Evolutionary conservation across 2,113 vertebrate species (phyloP), one percentile per base, ranked within the genome.

Genomic region (Chinchilla lanigera): DNA sequence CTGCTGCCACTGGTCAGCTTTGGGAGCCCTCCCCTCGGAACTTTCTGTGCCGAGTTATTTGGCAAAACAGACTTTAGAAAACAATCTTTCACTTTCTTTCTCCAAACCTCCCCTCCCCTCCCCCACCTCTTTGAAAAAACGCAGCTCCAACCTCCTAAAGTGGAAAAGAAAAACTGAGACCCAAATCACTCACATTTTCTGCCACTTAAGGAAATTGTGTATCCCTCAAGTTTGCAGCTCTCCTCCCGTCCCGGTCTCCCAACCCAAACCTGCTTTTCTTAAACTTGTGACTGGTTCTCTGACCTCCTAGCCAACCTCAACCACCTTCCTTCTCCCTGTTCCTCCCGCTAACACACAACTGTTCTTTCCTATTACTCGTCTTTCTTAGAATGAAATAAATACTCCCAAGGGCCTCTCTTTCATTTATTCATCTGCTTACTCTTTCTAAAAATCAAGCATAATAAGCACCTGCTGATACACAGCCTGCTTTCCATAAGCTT

Each of bases 11-110:
- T 35, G 71, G 44, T 26, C n/a, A 35, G 22, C 17, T 50, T 35
- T 67, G 86, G 63, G 60, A 80, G 35, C 44, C 33, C 35, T 22
- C 47, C 47, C 22, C 30, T 67, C 20, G 35, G 50, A 92, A 92
- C 69, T 52, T 50, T 65, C 89, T 78, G 75, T 95, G 50, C 58
- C 30, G 19, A 87, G 44, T 83, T 73, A 52, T 47, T 89, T 95
- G 93, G 86, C 88, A 95, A 89, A 92, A 47, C 63, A 1, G 81
- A 41, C n/a, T 90, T 96, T 54, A 93, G 95, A 95, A 97, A 97
- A 94, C 58, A 71, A 82, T 96, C 95, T 96, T 96, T 96, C 77
- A 95, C 81, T 97, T 88, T 92, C 87, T 92, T 95, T 95, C 95
- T 95, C 86, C 61, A 96, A 96, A 84, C 73, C 33, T 93, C 54